Conservation (phyloP, 2,888 invertebrate species). For the Zaprionus bogoriensis region DNA sequence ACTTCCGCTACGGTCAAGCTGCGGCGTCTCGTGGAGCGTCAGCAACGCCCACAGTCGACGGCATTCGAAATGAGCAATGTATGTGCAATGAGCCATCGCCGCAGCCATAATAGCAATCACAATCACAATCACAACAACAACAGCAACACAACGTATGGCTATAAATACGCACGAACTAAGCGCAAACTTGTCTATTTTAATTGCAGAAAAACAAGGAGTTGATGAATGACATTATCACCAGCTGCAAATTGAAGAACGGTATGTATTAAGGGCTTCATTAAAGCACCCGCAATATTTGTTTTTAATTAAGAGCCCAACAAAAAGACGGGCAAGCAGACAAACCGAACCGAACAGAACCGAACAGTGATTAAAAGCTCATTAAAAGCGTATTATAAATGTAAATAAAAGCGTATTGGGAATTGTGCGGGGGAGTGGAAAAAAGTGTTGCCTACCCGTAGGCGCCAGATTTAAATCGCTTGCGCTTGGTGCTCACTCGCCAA, state of each 20-base stretch:
- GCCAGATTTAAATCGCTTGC: constrained; percentile 5
- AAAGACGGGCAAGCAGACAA: too few relatives aligned
- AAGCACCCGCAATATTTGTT: constrained; percentile 3
- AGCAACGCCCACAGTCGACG: constrained; percentile 62
- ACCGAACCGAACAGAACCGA: too few relatives aligned
- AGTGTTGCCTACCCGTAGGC: constrained; percentile 12
- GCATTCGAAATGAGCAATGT: constrained; percentile 66
- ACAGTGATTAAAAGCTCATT: constrained; percentile 19
- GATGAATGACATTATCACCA: constrained; percentile 88
- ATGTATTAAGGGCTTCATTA: constrained; percentile 76
- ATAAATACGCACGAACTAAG: constrained; percentile 4
- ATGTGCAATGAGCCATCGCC: constrained; percentile 25
- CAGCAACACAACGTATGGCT: not conserved
- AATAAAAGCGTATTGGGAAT: too few relatives aligned
- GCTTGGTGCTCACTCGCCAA: not conserved
- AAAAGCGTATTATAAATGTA: constrained; percentile 11
- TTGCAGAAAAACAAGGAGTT: constrained; percentile 90
- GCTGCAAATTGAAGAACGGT: constrained; percentile 88
- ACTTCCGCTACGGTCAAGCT: constrained; percentile 53
- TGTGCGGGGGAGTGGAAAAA: too few relatives aligned
- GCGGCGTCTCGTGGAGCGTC: constrained; percentile 50
- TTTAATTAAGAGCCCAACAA: constrained; percentile 10
- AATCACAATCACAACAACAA: constrained; percentile 1
- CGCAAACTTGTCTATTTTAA: constrained; percentile 21
- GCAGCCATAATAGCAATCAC: not conserved